phyloP scores from a whole-genome alignment of 2,797 vertebrate genomes.

The Lemur catta region DNA sequence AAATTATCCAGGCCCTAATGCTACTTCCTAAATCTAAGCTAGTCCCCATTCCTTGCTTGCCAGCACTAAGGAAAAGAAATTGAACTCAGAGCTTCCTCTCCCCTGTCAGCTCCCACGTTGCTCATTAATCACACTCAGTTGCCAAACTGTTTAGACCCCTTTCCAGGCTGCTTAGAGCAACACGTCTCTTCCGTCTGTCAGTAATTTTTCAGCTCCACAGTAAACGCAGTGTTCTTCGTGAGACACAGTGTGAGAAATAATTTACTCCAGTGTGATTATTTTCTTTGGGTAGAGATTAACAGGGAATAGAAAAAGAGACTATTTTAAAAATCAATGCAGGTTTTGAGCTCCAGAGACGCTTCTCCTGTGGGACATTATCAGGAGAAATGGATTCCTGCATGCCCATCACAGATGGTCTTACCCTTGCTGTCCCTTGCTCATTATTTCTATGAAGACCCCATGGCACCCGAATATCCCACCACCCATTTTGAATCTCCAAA shows the following conservation, averaged over 20 bases:
- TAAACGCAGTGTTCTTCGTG: not conserved
- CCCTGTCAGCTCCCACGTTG: not conserved
- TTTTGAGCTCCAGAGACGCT: not conserved
- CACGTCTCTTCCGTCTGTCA: not conserved
- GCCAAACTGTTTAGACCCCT: not conserved
- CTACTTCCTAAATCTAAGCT: not conserved
- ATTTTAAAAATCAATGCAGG: slow-evolving; percentile 14
- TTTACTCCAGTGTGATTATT: slow-evolving; percentile 55
- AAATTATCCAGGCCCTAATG: not conserved
- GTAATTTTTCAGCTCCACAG: slow-evolving; percentile 18
- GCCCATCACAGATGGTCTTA: not conserved
- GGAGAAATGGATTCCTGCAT: not conserved
- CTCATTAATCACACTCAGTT: slow-evolving; percentile 30
- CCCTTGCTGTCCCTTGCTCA: not conserved
- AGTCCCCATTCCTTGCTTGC: not conserved
- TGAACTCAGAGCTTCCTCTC: not conserved
- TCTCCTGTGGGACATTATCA: not conserved
- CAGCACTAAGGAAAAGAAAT: not conserved
- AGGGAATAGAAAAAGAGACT: slow-evolving; percentile 2
- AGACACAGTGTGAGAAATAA: slow-evolving; percentile 30
- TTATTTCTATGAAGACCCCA: not conserved
- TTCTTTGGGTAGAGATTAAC: slow-evolving; percentile 50
- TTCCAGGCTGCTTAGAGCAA: slow-evolving; percentile 7
- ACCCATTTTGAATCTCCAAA: not conserved
- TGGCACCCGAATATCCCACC: not conserved